These are phyloP conservation scores for Ciconia nigra DNA, from an alignment of 2,797 vertebrate species.

Conservation along the genomic window DNA sequence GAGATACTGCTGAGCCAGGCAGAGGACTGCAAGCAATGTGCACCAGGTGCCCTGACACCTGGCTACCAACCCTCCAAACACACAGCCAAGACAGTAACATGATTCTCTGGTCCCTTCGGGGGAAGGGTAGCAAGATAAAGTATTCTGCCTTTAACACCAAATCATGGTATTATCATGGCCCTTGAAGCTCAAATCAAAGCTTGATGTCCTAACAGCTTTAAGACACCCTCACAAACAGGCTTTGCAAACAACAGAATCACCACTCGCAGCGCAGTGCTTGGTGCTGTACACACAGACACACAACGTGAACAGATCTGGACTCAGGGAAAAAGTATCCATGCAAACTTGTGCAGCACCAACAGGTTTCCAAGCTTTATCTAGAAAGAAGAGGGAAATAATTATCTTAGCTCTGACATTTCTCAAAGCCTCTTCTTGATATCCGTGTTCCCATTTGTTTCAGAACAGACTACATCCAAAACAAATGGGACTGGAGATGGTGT, in stretches of 20 bases:
- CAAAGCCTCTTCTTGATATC: neutral
- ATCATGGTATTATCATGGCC: neutral
- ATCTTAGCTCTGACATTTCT: neutral
- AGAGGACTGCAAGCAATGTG: neutral
- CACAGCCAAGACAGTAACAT: rapidly evolving
- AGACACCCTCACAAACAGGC: neutral
- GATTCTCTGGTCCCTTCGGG: neutral
- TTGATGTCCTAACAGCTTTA: neutral
- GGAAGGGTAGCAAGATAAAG: neutral
- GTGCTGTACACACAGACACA: neutral
- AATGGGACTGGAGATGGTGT: neutral
- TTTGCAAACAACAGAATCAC: neutral
- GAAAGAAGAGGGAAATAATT: neutral
- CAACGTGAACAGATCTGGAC: rapidly evolving
- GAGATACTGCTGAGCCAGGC: neutral
- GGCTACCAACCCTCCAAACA: neutral
- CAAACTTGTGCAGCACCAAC: neutral
- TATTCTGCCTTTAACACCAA: neutral
- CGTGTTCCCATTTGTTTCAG: neutral
- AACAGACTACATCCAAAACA: neutral
- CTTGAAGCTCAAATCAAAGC: neutral
- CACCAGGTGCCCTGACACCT: neutral
- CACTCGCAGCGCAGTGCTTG: neutral
- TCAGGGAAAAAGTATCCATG: neutral
- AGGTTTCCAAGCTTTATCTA: neutral